Conservation (phyloP, 92 coral and sea anemone genomes). For the Phenganax marumi region DNA sequence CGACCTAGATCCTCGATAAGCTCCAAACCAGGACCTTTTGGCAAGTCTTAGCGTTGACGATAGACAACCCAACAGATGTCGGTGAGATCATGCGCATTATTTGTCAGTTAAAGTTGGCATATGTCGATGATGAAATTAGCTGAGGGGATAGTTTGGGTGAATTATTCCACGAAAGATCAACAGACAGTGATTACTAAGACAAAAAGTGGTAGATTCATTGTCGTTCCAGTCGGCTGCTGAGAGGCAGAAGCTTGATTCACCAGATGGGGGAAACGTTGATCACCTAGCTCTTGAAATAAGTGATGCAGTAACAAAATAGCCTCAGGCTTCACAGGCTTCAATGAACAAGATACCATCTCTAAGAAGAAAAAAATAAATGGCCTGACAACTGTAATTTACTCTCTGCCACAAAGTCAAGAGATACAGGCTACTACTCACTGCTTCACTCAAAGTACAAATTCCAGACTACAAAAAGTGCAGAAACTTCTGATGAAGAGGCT, state of each 20-base stretch:
- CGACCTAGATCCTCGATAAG: too few relatives aligned
- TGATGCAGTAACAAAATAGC: background rate
- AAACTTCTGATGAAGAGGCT: background rate
- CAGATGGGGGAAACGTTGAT: background rate
- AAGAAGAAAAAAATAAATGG: background rate
- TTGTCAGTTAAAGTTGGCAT: too few relatives aligned
- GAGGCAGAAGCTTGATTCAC: background rate
- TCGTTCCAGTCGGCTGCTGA: slow-evolving; percentile 35
- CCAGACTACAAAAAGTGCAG: slow-evolving; percentile 23
- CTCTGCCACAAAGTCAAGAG: background rate
- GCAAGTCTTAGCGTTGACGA: too few relatives aligned
- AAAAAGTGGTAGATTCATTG: too few relatives aligned
- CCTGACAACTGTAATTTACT: background rate
- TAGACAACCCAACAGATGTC: too few relatives aligned
- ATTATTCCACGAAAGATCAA: too few relatives aligned
- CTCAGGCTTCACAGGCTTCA: background rate
- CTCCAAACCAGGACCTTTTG: too few relatives aligned
- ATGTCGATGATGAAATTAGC: too few relatives aligned
- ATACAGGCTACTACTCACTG: background rate
- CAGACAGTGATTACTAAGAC: too few relatives aligned
- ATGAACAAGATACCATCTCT: background rate
- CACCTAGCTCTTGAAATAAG: background rate
- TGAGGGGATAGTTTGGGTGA: too few relatives aligned
- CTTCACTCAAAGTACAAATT: background rate
- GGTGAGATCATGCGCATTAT: too few relatives aligned